Evolutionary conservation across 1,140 invertebrate genomes (phyloP).

Genomic region (Hyles euphorbiae): DNA sequence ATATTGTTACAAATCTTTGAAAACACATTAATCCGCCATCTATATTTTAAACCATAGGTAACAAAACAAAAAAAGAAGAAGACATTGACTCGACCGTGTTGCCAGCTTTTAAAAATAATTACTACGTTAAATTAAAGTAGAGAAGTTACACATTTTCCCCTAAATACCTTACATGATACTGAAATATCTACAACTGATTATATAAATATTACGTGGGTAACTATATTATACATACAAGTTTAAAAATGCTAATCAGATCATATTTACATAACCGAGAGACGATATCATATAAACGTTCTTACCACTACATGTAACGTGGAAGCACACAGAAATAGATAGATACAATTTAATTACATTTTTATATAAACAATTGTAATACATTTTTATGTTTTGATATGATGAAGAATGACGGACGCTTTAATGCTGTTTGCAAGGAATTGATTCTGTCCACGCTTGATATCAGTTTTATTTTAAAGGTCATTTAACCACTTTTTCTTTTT

Average conservation of each 20-base stretch:
- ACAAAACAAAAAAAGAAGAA: too few relatives aligned
- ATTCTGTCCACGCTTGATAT: too few relatives aligned
- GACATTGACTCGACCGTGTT: too few relatives aligned
- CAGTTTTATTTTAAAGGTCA: too few relatives aligned
- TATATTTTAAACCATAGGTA: too few relatives aligned
- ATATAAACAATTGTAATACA: constrained; percentile 11
- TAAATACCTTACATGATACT: not conserved
- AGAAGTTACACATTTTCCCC: not conserved
- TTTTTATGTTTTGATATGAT: too few relatives aligned
- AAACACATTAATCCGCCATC: too few relatives aligned
- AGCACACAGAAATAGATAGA: constrained; percentile 46
- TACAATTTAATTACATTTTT: constrained; percentile 28
- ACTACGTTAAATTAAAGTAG: not conserved
- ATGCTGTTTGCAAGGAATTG: too few relatives aligned
- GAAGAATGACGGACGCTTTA: too few relatives aligned
- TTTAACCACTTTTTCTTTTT: too few relatives aligned
- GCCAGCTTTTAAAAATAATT: too few relatives aligned
- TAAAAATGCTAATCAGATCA: constrained; percentile 42
- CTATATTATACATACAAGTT: constrained; percentile 24
- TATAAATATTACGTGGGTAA: constrained; percentile 3
- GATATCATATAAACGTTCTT: constrained; percentile 15
- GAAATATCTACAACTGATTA: constrained; percentile 6
- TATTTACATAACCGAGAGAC: constrained; percentile 36
- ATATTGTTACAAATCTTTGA: too few relatives aligned
- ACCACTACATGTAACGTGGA: constrained; percentile 38